Conservation (phyloP, 2,113 vertebrate genomes). For the Octodon degus region DNA sequence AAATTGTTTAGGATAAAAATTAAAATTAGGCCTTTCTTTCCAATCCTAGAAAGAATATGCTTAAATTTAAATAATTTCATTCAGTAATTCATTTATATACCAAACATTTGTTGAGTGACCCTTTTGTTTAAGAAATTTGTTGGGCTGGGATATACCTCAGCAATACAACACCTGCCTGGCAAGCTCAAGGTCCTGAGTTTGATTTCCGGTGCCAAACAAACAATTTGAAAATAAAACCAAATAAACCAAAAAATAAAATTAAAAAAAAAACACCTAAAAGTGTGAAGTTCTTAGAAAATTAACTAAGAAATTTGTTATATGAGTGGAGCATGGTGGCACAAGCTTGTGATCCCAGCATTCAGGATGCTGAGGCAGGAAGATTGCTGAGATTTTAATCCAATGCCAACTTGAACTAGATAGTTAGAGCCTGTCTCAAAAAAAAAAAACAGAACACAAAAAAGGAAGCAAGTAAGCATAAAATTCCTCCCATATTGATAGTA, state of each 20-base stretch:
- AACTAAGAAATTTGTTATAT: background rate
- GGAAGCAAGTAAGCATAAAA: background rate
- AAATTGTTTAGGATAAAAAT: slow-evolving; percentile 8
- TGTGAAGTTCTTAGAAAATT: no score
- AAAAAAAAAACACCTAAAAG: no score
- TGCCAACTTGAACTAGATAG: background rate
- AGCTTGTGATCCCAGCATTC: background rate
- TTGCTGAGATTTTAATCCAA: background rate
- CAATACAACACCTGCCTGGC: no score
- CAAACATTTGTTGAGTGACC: background rate
- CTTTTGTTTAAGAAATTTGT: background rate
- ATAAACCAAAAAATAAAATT: no score
- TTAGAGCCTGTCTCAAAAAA: background rate
- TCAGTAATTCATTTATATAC: slow-evolving; percentile 6
- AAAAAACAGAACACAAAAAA: background rate
- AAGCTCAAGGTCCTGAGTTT: no score
- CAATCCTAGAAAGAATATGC: background rate
- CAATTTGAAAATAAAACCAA: no score
- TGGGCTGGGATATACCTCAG: no score
- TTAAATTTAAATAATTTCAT: slow-evolving; percentile 32
- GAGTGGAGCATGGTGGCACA: background rate
- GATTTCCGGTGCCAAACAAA: no score
- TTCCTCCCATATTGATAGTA: background rate
- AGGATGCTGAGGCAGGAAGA: background rate
- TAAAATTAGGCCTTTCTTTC: slow-evolving; percentile 15